Conservation (phyloP, 1,140 invertebrate species). For the Acromyrmex charruanus region DNA sequence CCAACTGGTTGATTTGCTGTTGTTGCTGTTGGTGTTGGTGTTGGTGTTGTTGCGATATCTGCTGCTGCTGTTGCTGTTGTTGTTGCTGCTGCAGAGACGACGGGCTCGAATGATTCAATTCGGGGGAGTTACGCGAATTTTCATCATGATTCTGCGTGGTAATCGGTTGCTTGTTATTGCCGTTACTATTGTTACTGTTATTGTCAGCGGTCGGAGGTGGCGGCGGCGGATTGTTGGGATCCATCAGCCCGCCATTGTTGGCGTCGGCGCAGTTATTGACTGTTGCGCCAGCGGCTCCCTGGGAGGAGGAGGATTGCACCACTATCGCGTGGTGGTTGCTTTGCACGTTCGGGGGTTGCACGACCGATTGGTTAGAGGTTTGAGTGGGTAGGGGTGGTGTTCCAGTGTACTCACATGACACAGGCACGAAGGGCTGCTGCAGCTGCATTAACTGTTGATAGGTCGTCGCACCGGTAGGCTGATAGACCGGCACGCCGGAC, state of each 20-base stretch:
- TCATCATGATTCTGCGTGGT: constrained; percentile 83
- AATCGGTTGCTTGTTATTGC: constrained; percentile 78
- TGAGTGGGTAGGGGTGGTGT: constrained; percentile 89
- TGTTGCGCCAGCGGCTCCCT: constrained; percentile 77
- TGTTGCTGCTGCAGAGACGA: constrained; percentile 77
- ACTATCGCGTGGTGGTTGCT: constrained; percentile 78
- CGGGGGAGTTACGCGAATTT: constrained; percentile 84
- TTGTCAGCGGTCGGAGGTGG: constrained; percentile 84
- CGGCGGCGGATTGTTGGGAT: constrained; percentile 87
- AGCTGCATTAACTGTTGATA: constrained; percentile 98
- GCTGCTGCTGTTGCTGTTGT: constrained; percentile 67
- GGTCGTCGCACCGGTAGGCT: constrained; percentile 93
- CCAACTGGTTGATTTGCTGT: constrained; percentile 72
- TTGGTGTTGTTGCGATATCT: constrained; percentile 51
- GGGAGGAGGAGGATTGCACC: constrained; percentile 77
- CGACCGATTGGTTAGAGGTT: constrained; percentile 85
- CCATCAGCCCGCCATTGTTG: constrained; percentile 87
- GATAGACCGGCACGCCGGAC: constrained; percentile 97
- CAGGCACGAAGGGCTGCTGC: constrained; percentile 96
- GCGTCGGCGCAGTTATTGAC: constrained; percentile 77
- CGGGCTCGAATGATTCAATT: constrained; percentile 84
- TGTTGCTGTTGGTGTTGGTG: constrained; percentile 63
- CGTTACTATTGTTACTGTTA: constrained; percentile 73
- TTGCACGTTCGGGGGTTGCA: constrained; percentile 82
- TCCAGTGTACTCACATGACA: constrained; percentile 96